Conservation (phyloP, 2,797 vertebrate species). For the Chelon labrosus region DNA sequence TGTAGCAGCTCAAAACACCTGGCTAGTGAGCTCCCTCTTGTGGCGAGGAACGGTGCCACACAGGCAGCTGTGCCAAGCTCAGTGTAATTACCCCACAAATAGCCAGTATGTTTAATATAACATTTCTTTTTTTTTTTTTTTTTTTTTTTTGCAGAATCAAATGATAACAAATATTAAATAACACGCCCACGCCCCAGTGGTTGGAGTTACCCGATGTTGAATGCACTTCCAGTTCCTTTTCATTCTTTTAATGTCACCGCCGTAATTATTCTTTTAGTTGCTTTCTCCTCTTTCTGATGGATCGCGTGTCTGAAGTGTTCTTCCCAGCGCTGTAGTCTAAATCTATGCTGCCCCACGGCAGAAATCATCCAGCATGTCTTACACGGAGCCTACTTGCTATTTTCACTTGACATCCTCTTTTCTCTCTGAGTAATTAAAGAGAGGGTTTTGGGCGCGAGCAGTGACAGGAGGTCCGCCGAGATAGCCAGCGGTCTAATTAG, state of each 20-base stretch:
- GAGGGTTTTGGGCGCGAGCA: slow-evolving; percentile 57
- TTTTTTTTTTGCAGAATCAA: too few species aligned
- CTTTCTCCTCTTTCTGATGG: slow-evolving; percentile 35
- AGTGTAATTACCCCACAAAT: too few species aligned
- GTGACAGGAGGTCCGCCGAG: slow-evolving; percentile 77
- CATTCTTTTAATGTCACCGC: background rate
- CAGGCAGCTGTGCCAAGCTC: too few species aligned
- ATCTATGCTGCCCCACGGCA: slow-evolving; percentile 50
- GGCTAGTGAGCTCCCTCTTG: too few species aligned
- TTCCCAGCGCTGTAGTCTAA: slow-evolving; percentile 29
- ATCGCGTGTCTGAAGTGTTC: slow-evolving; percentile 43
- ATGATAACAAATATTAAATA: too few species aligned
- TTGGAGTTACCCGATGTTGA: too few species aligned
- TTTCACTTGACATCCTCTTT: slow-evolving; percentile 77
- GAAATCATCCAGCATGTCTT: slow-evolving; percentile 62
- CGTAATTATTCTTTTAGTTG: slow-evolving; percentile 26
- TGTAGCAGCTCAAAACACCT: too few species aligned
- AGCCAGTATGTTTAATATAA: too few species aligned
- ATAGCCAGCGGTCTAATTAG: slow-evolving; percentile 80
- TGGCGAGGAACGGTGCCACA: too few species aligned
- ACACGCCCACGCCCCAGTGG: too few species aligned
- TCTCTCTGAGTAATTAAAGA: slow-evolving; percentile 78
- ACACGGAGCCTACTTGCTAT: slow-evolving; percentile 62
- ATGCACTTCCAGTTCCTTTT: background rate
- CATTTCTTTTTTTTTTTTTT: too few species aligned